These are phyloP conservation scores for Peromyscus californicus DNA, from an alignment of 2,113 vertebrate species.

Conservation along the genomic window DNA sequence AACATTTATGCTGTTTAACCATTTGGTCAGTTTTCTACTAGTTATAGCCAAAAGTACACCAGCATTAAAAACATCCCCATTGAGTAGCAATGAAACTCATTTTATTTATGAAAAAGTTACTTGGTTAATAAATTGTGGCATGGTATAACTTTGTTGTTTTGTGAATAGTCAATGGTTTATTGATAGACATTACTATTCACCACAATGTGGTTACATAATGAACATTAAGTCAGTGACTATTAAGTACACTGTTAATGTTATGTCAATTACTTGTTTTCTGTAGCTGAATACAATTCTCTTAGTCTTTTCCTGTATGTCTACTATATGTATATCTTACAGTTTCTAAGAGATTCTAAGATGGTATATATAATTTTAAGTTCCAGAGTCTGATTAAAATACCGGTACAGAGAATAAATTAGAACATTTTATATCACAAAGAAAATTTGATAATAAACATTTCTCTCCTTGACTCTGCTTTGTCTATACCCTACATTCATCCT, in stretches of 20 bases:
- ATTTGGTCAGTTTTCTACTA: background rate
- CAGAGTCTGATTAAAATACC: background rate
- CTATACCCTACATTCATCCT: background rate
- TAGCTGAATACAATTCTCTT: background rate
- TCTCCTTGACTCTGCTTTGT: background rate
- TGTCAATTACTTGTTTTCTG: background rate
- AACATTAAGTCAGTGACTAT: background rate
- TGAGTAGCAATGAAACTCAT: background rate
- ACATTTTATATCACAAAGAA: background rate
- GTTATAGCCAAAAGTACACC: background rate
- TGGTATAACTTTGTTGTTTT: background rate
- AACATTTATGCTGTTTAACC: background rate
- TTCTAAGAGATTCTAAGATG: background rate
- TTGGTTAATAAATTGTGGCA: background rate
- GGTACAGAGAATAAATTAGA: background rate
- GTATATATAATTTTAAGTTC: no score
- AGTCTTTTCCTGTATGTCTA: background rate
- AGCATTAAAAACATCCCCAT: background rate
- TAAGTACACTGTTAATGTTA: background rate
- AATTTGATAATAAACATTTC: background rate
- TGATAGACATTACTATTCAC: background rate
- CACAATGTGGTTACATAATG: background rate
- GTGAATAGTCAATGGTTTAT: constrained; percentile 9
- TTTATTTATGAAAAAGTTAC: background rate
- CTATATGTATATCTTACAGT: background rate